Evolutionary conservation across 2,113 vertebrate genomes (phyloP).

Genomic region (Fregetta grallaria): DNA sequence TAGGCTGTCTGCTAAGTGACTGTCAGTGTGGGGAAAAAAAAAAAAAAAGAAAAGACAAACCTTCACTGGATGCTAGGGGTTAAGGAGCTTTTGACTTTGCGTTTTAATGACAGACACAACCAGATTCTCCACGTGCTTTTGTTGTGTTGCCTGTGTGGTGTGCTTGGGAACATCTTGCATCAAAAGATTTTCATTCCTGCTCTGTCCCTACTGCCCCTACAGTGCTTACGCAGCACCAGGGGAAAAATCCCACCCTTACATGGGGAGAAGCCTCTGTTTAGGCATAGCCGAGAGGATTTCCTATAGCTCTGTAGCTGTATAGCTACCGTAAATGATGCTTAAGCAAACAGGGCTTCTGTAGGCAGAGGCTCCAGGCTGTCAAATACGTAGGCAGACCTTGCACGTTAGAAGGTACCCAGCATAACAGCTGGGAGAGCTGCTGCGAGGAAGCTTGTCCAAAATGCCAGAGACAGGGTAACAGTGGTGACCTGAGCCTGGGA

Average conservation of each 20-base stretch:
- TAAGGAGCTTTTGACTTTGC: background rate
- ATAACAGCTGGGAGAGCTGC: background rate
- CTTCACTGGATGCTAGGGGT: background rate
- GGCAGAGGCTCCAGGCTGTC: background rate
- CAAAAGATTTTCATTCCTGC: background rate
- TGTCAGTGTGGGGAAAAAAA: background rate
- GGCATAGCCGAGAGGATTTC: background rate
- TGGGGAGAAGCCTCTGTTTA: background rate
- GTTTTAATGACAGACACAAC: background rate
- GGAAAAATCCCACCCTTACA: background rate
- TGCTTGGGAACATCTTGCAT: background rate
- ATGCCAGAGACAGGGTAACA: background rate
- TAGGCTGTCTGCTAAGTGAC: background rate
- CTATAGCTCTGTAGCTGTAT: background rate
- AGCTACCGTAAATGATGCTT: background rate
- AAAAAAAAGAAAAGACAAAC: background rate
- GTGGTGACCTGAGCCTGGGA: background rate
- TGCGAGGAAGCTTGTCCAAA: background rate
- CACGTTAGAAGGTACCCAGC: background rate
- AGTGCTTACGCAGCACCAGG: background rate
- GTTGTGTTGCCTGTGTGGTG: background rate
- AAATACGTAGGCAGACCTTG: background rate
- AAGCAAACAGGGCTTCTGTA: background rate
- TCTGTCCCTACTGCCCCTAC: background rate
- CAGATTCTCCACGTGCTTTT: background rate